These are phyloP conservation scores for Amphimedon queenslandica DNA, from an alignment of 37 sponge, comb jelly and placozoan genomes.

Conservation along the genomic window DNA sequence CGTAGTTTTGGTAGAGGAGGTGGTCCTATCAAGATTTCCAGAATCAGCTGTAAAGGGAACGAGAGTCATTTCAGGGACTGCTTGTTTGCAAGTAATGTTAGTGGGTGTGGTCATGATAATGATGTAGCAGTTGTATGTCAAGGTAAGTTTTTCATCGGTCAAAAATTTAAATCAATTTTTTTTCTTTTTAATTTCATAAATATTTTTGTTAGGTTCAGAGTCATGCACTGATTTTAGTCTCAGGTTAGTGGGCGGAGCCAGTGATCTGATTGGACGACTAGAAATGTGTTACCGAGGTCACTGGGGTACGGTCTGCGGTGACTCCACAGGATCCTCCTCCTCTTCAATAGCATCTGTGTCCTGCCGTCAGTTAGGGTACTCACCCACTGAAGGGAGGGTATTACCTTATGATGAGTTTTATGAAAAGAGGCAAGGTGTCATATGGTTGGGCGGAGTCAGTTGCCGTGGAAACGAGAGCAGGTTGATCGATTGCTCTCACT, in stretches of 20 bases:
- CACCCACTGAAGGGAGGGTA: constrained; percentile 5
- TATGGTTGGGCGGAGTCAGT: constrained; percentile 28
- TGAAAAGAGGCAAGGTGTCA: constrained; percentile 15
- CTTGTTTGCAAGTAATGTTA: neutral
- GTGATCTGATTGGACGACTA: neutral
- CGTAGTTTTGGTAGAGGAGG: constrained; percentile 11
- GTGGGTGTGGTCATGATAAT: constrained; percentile 4
- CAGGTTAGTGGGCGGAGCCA: neutral
- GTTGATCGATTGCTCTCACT: constrained; percentile 15
- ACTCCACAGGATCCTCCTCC: neutral
- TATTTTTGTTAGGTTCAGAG: neutral
- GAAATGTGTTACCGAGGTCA: constrained; percentile 9
- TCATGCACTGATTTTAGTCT: neutral
- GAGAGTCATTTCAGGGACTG: neutral
- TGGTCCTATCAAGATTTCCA: neutral
- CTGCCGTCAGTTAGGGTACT: neutral
- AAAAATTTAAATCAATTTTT: neutral
- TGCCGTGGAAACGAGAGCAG: constrained; percentile 24
- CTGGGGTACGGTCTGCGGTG: constrained; percentile 25
- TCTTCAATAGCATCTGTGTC: neutral
- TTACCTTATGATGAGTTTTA: neutral
- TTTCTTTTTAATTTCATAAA: neutral
- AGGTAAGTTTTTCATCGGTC: constrained; percentile 5
- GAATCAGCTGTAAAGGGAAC: neutral
- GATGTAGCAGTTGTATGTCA: constrained; percentile 14